Evolutionary conservation across 1,140 invertebrate species (phyloP).

Genomic region (Oscheius sp.): DNA sequence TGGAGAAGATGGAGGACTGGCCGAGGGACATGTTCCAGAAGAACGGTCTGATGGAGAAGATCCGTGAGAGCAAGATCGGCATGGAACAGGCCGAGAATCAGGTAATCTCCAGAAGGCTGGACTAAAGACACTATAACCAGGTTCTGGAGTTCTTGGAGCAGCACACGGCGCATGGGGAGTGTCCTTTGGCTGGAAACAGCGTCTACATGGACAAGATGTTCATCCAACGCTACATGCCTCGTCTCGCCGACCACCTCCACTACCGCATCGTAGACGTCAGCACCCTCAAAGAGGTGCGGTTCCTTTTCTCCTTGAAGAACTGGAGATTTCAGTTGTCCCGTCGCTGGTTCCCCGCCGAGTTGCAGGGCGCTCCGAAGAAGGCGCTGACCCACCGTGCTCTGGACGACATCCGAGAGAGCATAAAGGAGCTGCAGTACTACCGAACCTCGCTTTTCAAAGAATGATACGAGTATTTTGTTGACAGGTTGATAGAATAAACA

Average conservation of each 20-base stretch:
- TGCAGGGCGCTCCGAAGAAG: constrained; percentile 69
- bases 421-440: constrained; percentile 78
- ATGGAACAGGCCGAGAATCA: constrained; percentile 39
- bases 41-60: constrained; percentile 38
- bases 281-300: constrained; percentile 76
- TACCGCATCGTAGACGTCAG: constrained; percentile 91
- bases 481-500: too few species aligned
- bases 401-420: constrained; percentile 79
- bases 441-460: constrained; percentile 66
- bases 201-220: constrained; percentile 81
- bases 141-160: constrained; percentile 71
- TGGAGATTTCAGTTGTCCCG: constrained; percentile 55
- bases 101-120: too few species aligned
- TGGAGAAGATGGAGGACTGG: constrained; percentile 65
- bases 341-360: constrained; percentile 73
- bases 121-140: too few species aligned
- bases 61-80: constrained; percentile 28
- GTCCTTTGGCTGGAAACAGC: constrained; percentile 83
- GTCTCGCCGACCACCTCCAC: constrained; percentile 76
- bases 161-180: constrained; percentile 67
- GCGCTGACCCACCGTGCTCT: constrained; percentile 70
- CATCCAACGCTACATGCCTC: constrained; percentile 74
- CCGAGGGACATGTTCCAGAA: constrained; percentile 40
- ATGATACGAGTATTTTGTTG: too few species aligned
- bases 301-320: constrained; percentile 10